Conservation (phyloP, 2,113 vertebrate genomes). For the Sarotherodon lohbergeri region DNA sequence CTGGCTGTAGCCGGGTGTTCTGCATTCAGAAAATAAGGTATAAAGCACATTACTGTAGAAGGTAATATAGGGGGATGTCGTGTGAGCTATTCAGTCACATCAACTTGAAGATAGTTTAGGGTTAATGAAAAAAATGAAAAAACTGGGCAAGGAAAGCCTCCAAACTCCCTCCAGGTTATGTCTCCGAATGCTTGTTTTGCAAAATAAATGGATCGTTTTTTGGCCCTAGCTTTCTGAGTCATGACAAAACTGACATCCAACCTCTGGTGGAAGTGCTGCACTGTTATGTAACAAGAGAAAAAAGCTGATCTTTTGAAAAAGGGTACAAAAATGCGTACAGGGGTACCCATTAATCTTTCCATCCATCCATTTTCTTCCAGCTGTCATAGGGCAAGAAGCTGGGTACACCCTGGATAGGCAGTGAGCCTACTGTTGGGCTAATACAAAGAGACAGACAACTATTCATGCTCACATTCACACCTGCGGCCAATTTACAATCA, state of each 20-base stretch:
- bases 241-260: background rate
- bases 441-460: background rate
- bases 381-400: background rate
- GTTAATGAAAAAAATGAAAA: background rate
- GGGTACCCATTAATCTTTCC: background rate
- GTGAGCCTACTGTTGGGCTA: background rate
- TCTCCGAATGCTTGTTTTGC: background rate
- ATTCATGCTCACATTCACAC: background rate
- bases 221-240: background rate
- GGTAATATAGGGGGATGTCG: background rate
- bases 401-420: background rate
- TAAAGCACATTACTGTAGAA: background rate
- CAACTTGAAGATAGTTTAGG: background rate
- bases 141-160: background rate
- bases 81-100: background rate
- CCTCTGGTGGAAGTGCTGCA: background rate
- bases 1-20: background rate
- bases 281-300: background rate
- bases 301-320: background rate
- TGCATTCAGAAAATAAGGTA: background rate
- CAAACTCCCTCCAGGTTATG: background rate
- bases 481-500: background rate
- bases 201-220: background rate
- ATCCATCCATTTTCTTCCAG: background rate
- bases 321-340: background rate